Conservation (phyloP, 2,888 invertebrate species). For the Autographa pulchrina region DNA sequence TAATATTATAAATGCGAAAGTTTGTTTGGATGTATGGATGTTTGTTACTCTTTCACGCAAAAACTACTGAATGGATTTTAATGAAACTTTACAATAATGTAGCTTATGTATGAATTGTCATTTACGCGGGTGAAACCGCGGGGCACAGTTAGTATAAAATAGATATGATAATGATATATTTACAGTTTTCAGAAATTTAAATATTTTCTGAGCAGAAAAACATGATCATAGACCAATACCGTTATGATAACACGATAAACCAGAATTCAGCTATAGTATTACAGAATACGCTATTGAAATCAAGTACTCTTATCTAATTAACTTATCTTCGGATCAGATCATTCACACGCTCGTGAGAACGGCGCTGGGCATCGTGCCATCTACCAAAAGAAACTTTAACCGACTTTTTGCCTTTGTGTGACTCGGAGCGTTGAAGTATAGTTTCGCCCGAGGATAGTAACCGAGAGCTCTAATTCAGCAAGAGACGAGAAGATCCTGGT, state of each 20-base stretch:
- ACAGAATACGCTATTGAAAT: slow-evolving; percentile 34
- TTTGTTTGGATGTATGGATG: too few relatives aligned
- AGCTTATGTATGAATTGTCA: too few relatives aligned
- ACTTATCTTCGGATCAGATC: slow-evolving; percentile 53
- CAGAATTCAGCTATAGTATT: slow-evolving; percentile 1
- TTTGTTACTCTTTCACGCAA: too few relatives aligned
- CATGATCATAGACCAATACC: background rate
- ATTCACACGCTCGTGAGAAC: slow-evolving; percentile 58
- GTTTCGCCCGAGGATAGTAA: slow-evolving; percentile 44
- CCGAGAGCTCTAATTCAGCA: slow-evolving; percentile 27
- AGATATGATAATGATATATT: background rate
- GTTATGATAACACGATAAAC: background rate
- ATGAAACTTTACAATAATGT: too few relatives aligned
- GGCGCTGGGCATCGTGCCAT: slow-evolving; percentile 54
- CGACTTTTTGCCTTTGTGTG: slow-evolving; percentile 44
- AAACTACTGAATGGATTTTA: too few relatives aligned
- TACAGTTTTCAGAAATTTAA: background rate
- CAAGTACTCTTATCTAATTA: slow-evolving; percentile 50
- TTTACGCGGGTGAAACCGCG: too few relatives aligned
- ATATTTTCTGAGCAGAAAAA: background rate
- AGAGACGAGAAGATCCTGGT: slow-evolving; percentile 9
- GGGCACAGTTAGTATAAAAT: too few relatives aligned
- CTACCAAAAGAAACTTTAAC: slow-evolving; percentile 52
- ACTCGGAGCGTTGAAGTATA: slow-evolving; percentile 14
- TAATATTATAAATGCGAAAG: too few relatives aligned